Base-by-base conservation (phyloP, 2,888 invertebrate species). In the Agrotis exclamationis region DNA sequence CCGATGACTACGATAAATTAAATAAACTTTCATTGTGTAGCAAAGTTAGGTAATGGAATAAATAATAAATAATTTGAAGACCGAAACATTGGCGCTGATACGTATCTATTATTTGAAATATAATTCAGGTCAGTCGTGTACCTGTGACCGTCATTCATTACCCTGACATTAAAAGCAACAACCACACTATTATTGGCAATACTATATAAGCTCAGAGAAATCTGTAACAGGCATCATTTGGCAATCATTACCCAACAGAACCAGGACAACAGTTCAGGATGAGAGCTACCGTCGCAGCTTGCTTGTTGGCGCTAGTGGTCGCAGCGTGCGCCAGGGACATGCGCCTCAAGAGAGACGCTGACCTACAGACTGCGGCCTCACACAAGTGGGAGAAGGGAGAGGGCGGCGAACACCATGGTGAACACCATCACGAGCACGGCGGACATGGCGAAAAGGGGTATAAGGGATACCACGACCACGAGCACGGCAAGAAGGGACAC, bases 401-500 rank as follows among this genome's bases (percentile, higher is more conserved):
- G 3, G 97, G 97, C 0, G 96, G 96, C 48, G 97, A 97, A 76
- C 96, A 97, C 77, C 96, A 97, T 81, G 96, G 96, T 0, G 97
- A 97, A 70, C 97, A 97, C 77, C 97, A 97, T 85, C 93, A 94
- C 53, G 96, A 97, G 71, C 96, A 97, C 70, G 98, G 98, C 0
- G 97, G 97, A 63, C 97, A 97, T 85, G 97, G 96, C 3, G 97
- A 97, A 69, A 97, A 98, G 80, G 97, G 97, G 7, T 97, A 98
- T 94, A 97, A 97, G 82, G 97, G 97, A 22, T 94, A 97, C 80
- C 97, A 98, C 83, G 96, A 97, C 56, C 96, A 97, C 76, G 97
- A 97, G 76, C 97, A 97, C 84, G 97, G 97, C 20, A 96, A 97
- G 77, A 97, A 97, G 84, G 98, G 98, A 2, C 97, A 98, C 87